Evolutionary conservation across 2,113 vertebrate genomes (phyloP), one percentile per base, ranked within the genome.

Genomic region (Neoarius graeffei): DNA sequence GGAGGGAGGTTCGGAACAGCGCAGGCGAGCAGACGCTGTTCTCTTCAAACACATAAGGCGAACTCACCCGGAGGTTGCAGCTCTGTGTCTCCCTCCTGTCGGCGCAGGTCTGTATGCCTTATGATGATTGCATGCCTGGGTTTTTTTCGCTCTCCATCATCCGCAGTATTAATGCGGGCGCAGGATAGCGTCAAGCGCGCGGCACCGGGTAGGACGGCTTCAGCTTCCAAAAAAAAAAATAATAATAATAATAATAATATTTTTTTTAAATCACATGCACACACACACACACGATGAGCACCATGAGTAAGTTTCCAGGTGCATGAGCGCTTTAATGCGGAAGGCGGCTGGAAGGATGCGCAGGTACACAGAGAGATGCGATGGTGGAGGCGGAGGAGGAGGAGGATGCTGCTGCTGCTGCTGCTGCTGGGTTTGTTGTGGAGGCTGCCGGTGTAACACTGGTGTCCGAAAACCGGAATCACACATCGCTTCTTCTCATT

Each of bases 61-160:
- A 56, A 85, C 30, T 76, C 71, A 66, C 85, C 79, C 88, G 87
- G 60, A 73, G 74, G 52, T 84, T 77, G 66, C 56, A 64, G 59
- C 71, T 15, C 76, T 83, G 77, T 88, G 76, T 62, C 85, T 19
- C 67, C 77, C 52, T 82, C 30, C 80, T 82, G 9, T 82, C 86
- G 66, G 48, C 66, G 89, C 84, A 92, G 91, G 92, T 92, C 88
- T 86, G 91, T 92, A 90, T 83, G 85, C n/a, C 25, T 84, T 77
- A 20, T 48, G 50, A 71, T 71, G 23, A 5, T 87, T 86, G 89
- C 87, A 90, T 85, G 80, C 35, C 59, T 27, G 81, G 35, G 81
- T 23, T 62, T 89, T 81, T 71, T 56, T 74, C 19, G 25, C 80
- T n/a, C 52, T 19, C 7, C 13, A 48, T 76, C 23, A 60, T 74